phyloP scores from a whole-genome alignment of 2,797 vertebrate species.

The Eulemur albifrons region DNA sequence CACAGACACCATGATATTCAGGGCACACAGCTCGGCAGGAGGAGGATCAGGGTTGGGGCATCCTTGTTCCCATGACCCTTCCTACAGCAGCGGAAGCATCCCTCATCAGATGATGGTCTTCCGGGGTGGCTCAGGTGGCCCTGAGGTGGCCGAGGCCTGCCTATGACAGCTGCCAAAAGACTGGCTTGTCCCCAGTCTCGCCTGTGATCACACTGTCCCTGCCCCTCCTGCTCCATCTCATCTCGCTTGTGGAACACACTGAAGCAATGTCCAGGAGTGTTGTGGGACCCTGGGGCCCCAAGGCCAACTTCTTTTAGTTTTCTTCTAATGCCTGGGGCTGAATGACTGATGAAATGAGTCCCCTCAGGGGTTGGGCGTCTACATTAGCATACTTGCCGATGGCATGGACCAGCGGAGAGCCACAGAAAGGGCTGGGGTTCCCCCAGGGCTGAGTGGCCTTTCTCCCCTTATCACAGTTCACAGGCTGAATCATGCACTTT shows the following conservation, averaged over 20 bases:
- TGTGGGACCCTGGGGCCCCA: too few relatives aligned
- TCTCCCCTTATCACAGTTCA: background rate
- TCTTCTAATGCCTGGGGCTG: background rate
- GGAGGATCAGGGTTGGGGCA: background rate
- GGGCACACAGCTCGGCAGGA: background rate
- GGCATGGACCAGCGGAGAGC: background rate
- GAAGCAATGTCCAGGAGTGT: background rate
- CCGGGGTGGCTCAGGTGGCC: background rate
- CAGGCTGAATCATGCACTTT: background rate
- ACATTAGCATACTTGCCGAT: too few relatives aligned
- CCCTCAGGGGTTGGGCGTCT: background rate
- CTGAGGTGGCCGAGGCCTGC: background rate
- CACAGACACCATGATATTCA: accelerated
- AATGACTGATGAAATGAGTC: background rate
- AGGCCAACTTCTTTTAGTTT: background rate
- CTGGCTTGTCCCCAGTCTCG: background rate
- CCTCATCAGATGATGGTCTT: background rate
- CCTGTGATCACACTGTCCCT: background rate
- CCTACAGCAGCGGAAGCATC: background rate
- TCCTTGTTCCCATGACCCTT: background rate
- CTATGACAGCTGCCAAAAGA: background rate
- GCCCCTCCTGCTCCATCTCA: background rate
- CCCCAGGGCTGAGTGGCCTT: too few relatives aligned
- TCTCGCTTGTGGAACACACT: background rate
- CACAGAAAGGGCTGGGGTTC: background rate